Conservation (phyloP, 2,888 invertebrate genomes). For the Rhyacophila evoluta region DNA sequence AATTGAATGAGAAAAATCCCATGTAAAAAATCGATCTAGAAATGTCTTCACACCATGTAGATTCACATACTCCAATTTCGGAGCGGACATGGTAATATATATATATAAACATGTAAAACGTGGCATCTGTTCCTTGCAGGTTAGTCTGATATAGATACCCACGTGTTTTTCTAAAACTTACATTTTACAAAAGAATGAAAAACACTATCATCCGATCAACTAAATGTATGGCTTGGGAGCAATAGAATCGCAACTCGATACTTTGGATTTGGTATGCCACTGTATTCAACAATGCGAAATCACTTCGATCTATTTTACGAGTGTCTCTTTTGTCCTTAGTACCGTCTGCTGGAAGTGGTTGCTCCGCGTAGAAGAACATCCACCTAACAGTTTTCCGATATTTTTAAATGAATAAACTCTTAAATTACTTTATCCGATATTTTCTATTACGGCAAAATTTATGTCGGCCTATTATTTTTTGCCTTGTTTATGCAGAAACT, state of each 20-base stretch:
- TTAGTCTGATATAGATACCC: no score
- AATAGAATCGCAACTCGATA: not conserved
- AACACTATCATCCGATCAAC: no score
- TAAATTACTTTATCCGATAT: not conserved
- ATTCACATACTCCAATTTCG: no score
- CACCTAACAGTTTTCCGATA: not conserved
- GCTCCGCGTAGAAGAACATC: not conserved
- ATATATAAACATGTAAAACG: no score
- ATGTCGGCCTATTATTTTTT: not conserved
- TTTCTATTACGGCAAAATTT: not conserved
- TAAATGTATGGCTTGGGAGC: no score
- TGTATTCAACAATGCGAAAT: not conserved
- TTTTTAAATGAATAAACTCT: not conserved
- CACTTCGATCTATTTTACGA: slow-evolving; percentile 8
- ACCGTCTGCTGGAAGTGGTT: not conserved
- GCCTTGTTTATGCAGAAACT: not conserved
- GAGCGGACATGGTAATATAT: no score
- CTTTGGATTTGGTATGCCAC: not conserved
- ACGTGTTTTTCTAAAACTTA: no score
- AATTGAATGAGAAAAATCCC: no score
- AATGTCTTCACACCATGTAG: no score
- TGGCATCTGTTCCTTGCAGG: no score
- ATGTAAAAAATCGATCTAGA: no score
- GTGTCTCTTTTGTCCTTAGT: not conserved
- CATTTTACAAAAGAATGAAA: no score